These are phyloP conservation scores for Eubasilissa regina DNA, from an alignment of 1,140 invertebrate genomes.

Conservation along the genomic window DNA sequence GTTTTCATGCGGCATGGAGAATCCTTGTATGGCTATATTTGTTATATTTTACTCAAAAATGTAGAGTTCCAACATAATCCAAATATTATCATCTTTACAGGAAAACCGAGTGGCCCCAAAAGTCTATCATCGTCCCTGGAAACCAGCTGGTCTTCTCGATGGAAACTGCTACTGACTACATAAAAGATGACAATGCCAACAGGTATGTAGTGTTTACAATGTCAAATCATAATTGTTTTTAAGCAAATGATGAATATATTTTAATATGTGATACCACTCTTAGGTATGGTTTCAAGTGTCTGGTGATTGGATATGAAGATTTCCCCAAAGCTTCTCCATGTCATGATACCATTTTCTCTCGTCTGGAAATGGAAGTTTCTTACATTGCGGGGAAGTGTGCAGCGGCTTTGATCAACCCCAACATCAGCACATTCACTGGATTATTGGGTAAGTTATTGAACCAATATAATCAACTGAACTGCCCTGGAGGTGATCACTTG, in stretches of 20 bases:
- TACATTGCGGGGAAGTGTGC: constrained; percentile 93
- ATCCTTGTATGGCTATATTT: too few species aligned
- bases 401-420: constrained; percentile 65
- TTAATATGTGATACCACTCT: constrained; percentile 10
- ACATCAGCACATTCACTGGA: constrained; percentile 54
- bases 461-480: too few species aligned
- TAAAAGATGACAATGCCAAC: constrained; percentile 89
- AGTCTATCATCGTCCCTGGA: constrained; percentile 90
- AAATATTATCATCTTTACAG: constrained; percentile 65
- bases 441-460: neutral
- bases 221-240: neutral
- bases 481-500: too few species aligned
- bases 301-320: constrained; percentile 95
- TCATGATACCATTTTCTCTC: constrained; percentile 76
- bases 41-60: too few species aligned
- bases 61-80: too few species aligned
- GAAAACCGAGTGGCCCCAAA: constrained; percentile 88
- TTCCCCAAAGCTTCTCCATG: constrained; percentile 62
- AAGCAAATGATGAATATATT: neutral
- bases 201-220: constrained; percentile 50
- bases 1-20: too few species aligned
- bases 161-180: constrained; percentile 96
- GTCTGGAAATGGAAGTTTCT: constrained; percentile 91
- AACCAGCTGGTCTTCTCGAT: constrained; percentile 95
- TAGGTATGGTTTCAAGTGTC: constrained; percentile 93